Evolutionary conservation across 2,888 invertebrate species (phyloP).

Genomic region (Drosophila maculinotata): DNA sequence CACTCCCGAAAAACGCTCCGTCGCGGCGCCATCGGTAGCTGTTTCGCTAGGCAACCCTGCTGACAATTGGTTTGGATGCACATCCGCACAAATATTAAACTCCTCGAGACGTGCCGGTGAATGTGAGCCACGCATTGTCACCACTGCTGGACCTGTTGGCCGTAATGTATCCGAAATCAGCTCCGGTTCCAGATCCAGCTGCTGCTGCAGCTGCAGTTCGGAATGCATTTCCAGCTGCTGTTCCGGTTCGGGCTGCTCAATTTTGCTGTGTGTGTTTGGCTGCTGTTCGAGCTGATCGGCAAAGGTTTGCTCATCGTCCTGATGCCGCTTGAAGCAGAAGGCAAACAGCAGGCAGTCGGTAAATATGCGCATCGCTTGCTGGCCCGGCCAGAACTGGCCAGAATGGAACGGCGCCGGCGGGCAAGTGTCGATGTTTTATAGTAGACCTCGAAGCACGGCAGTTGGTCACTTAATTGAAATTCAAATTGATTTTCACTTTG

Average conservation of each 20-base stretch:
- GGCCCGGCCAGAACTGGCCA: conserved; percentile 22
- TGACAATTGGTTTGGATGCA: conserved; percentile 33
- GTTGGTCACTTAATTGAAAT: conserved; percentile 39
- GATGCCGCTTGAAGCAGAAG: conserved; percentile 36
- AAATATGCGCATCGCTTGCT: conserved; percentile 51
- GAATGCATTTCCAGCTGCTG: background rate
- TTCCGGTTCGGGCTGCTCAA: conserved; percentile 11
- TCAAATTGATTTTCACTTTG: conserved; percentile 20
- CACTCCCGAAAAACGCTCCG: conserved; percentile 41
- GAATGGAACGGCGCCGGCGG: background rate
- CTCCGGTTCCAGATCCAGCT: background rate
- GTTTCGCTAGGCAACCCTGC: background rate
- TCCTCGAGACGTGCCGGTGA: conserved; percentile 56
- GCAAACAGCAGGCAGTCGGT: conserved; percentile 41
- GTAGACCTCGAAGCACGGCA: background rate
- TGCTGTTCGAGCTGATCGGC: conserved; percentile 44
- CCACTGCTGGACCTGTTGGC: background rate
- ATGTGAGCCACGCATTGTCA: conserved; percentile 39
- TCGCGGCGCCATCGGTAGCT: background rate
- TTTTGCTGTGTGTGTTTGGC: conserved; percentile 8
- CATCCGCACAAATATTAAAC: conserved; percentile 48
- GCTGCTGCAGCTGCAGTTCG: background rate
- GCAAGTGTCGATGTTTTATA: conserved; percentile 26
- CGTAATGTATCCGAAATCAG: background rate
- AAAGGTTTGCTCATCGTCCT: conserved; percentile 51